phyloP scores from a whole-genome alignment of 2,113 vertebrate genomes.

The Dasyprocta punctata region DNA sequence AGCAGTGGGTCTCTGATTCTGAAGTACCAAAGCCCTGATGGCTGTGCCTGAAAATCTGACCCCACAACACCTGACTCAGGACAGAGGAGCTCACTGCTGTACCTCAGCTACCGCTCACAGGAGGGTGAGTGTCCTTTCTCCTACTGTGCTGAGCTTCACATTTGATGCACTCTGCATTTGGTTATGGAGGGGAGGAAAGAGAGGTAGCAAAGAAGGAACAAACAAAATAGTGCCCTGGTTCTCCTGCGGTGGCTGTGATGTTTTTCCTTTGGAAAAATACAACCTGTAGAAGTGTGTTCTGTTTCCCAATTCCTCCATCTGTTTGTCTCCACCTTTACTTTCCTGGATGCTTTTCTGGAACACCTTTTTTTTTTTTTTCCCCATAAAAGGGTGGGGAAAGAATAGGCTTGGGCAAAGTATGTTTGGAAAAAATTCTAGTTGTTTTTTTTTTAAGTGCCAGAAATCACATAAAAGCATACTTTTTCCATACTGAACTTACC shows the following conservation, averaged over 20 bases:
- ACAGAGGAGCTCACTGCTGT: not conserved
- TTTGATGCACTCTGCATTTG: not conserved
- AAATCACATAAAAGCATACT: not conserved
- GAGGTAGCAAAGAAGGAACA: not conserved
- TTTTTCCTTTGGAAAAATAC: not conserved
- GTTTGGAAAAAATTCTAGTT: not conserved
- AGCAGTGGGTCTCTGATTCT: not conserved
- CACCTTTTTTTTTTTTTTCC: not conserved
- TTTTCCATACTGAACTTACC: not conserved
- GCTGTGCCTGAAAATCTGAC: not conserved
- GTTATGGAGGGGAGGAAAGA: not conserved
- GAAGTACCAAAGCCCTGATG: not conserved
- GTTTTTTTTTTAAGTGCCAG: not conserved
- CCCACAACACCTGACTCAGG: not conserved
- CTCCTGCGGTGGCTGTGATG: not conserved
- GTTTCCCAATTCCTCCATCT: not conserved
- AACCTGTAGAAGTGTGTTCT: accelerated
- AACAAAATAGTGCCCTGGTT: not conserved
- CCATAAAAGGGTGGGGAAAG: not conserved
- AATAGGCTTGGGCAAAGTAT: not conserved
- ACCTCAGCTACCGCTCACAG: not conserved
- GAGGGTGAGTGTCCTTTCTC: not conserved
- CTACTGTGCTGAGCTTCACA: not conserved
- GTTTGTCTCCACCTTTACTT: not conserved
- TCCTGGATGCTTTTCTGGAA: not conserved